phyloP scores from a whole-genome alignment of 2,797 vertebrate genomes.

The Myotis daubentonii region DNA sequence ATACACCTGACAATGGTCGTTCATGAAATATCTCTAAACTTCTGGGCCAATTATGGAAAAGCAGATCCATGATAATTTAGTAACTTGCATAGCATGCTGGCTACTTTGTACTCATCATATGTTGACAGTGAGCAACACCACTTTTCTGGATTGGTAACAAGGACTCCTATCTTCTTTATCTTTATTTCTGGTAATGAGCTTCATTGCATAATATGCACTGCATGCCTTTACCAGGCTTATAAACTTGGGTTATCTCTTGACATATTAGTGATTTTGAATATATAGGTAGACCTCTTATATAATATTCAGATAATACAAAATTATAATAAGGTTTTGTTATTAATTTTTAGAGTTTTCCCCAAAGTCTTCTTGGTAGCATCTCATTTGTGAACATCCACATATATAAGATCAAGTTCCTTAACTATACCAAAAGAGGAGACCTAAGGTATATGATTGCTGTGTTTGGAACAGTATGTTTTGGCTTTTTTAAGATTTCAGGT shows the following conservation, averaged over 20 bases:
- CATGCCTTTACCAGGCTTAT: not conserved
- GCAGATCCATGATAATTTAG: slow-evolving; percentile 25
- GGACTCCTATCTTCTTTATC: not conserved
- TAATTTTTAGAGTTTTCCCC: not conserved
- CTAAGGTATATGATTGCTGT: not conserved
- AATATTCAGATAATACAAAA: not conserved
- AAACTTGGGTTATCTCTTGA: not conserved
- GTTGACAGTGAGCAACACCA: not conserved
- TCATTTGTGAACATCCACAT: not conserved
- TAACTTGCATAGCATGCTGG: not conserved
- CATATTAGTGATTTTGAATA: slow-evolving; percentile 27
- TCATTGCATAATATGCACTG: not conserved
- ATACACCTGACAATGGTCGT: slow-evolving; percentile 31
- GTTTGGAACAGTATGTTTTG: not conserved
- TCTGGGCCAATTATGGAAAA: slow-evolving; percentile 39
- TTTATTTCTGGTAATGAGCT: not conserved
- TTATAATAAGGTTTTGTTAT: not conserved
- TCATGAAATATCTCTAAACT: slow-evolving; percentile 43
- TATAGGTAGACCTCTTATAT: not conserved
- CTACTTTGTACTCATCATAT: slow-evolving; percentile 15
- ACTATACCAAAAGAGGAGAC: not conserved
- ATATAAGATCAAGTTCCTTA: not conserved
- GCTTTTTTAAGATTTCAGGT: not conserved
- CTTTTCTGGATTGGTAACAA: slow-evolving; percentile 11
- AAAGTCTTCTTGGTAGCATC: not conserved